A percentile compares a stretch with the other conserved stretches of the same genome.
Evolutionary conservation across 2,888 invertebrate genomes (phyloP).

Genomic region (Galerucella nymphaeae): DNA sequence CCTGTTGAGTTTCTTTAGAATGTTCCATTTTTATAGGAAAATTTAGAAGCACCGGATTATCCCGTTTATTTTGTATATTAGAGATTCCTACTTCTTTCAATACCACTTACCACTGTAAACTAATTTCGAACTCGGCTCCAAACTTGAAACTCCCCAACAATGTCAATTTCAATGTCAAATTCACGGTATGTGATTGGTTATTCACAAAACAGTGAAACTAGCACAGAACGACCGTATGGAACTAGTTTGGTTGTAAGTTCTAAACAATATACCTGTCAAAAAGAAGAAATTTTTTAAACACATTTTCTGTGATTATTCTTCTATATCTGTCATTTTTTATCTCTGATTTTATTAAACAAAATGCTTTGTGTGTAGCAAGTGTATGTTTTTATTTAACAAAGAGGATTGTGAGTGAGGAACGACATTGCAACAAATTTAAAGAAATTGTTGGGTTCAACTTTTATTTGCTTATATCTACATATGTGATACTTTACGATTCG

Average conservation of each 20-base stretch:
- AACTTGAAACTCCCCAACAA: slow-evolving; percentile 34
- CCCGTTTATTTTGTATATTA: slow-evolving; percentile 14
- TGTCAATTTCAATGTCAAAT: slow-evolving; percentile 23
- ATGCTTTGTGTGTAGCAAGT: slow-evolving; percentile 11
- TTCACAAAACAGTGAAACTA: not conserved
- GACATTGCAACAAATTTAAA: not conserved
- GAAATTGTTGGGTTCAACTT: not conserved
- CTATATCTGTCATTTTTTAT: too few relatives aligned
- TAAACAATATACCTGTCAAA: too few relatives aligned
- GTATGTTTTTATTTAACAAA: slow-evolving; percentile 3
- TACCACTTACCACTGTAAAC: slow-evolving; percentile 28
- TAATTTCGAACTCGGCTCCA: slow-evolving; percentile 32
- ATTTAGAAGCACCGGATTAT: slow-evolving; percentile 11
- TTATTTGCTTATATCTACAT: not conserved
- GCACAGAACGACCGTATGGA: too few relatives aligned
- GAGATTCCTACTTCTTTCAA: slow-evolving; percentile 23
- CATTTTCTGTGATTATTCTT: too few relatives aligned
- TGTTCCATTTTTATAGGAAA: slow-evolving; percentile 39
- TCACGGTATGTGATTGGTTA: slow-evolving; percentile 20
- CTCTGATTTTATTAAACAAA: not conserved
- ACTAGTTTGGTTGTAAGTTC: too few relatives aligned
- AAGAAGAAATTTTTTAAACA: too few relatives aligned
- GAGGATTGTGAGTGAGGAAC: not conserved
- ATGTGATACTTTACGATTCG: not conserved
- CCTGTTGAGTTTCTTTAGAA: slow-evolving; percentile 37